Conservation (phyloP, 2,113 vertebrate species). For the Naja naja region DNA sequence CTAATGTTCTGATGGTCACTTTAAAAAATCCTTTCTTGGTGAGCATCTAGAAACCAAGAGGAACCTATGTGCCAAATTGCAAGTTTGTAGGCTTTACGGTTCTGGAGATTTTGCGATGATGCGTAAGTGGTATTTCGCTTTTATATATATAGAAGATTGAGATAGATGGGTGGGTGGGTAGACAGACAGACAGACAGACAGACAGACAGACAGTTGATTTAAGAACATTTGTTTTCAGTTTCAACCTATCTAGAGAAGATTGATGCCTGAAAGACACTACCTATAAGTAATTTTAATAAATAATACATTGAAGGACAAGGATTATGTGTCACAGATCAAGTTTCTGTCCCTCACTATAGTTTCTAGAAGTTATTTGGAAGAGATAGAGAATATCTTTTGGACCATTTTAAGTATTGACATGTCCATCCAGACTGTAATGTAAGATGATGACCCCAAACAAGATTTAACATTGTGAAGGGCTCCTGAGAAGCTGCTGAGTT, state of each 20-base stretch:
- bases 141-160: no score
- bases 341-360: neutral
- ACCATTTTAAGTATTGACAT: neutral
- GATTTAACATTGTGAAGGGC: neutral
- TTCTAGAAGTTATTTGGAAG: neutral
- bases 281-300: neutral
- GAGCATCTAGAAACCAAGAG: no score
- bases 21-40: no score
- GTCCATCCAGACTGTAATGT: neutral
- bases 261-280: neutral
- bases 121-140: no score
- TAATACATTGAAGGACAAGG: neutral
- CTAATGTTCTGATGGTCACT: no score
- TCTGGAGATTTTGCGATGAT: no score
- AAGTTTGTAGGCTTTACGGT: no score
- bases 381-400: neutral
- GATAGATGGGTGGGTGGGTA: no score
- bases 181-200: no score
- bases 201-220: no score
- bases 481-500: neutral
- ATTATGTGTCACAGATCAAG: neutral
- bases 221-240: neutral
- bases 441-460: neutral
- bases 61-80: no score
- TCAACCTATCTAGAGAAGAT: neutral